phyloP scores from a whole-genome alignment of 2,113 vertebrate species.

The Tinamus guttatus region DNA sequence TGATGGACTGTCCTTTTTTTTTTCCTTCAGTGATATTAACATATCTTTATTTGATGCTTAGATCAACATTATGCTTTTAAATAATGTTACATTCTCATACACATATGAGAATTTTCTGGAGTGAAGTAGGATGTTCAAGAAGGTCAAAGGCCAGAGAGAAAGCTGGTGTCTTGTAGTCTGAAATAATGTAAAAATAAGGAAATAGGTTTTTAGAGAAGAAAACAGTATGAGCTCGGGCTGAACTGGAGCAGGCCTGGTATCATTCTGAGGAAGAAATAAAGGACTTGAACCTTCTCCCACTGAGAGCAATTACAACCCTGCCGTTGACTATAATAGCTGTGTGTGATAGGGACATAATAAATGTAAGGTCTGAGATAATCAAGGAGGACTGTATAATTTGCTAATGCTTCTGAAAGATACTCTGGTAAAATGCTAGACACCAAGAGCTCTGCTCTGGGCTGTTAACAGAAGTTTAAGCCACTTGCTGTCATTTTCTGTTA shows the following conservation, averaged over 20 bases:
- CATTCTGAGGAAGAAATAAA: constrained; percentile 52
- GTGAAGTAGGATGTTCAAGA: neutral
- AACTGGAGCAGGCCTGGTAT: constrained; percentile 34
- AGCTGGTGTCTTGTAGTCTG: neutral
- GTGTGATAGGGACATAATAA: constrained; percentile 53
- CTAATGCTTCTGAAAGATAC: constrained; percentile 37
- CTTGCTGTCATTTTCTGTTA: neutral
- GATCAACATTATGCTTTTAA: constrained; percentile 6
- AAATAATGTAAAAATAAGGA: constrained; percentile 32
- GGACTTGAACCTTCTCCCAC: constrained; percentile 56
- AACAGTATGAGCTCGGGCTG: constrained; percentile 32
- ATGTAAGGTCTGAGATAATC: constrained; percentile 64
- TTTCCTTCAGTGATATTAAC: neutral
- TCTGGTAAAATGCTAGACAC: neutral
- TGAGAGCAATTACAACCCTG: constrained; percentile 58
- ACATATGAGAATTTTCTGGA: neutral
- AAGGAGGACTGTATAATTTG: constrained; percentile 35
- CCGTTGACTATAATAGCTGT: constrained; percentile 49
- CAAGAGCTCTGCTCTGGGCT: neutral
- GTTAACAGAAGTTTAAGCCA: neutral
- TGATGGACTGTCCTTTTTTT: neutral
- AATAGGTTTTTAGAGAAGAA: constrained; percentile 38
- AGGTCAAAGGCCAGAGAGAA: constrained; percentile 19
- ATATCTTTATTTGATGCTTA: neutral
- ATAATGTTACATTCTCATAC: neutral